Conservation (phyloP, 2,113 vertebrate species). For the Passer montanus region DNA sequence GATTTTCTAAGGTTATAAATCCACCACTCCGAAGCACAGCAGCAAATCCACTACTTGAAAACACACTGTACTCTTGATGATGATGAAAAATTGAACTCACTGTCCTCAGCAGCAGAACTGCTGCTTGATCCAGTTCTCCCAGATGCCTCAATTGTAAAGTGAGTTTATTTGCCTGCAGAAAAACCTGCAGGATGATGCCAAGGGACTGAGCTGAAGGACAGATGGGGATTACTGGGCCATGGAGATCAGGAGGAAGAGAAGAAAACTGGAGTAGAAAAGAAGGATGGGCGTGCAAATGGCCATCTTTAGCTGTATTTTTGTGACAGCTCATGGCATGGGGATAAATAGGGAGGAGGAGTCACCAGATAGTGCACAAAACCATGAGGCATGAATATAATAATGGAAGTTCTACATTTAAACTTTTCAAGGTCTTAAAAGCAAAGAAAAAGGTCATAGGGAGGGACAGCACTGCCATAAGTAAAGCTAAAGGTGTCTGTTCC, state of each 20-base stretch:
- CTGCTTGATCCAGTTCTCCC: neutral
- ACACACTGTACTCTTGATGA: constrained; percentile 24
- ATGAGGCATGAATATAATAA: neutral
- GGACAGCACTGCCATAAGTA: neutral
- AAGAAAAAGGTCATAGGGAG: neutral
- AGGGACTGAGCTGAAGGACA: neutral
- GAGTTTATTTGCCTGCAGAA: constrained; percentile 14
- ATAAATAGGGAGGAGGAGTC: neutral
- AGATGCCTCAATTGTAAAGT: neutral
- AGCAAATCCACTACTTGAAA: constrained; percentile 50
- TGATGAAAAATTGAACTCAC: constrained; percentile 31
- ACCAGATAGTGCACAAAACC: neutral
- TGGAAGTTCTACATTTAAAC: neutral
- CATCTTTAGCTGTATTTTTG: neutral
- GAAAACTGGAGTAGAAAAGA: neutral
- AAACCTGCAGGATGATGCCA: neutral
- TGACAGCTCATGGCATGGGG: neutral
- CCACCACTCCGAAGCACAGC: neutral
- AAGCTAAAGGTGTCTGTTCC: neutral
- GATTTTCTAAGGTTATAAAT: constrained; percentile 56
- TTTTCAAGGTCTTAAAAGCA: neutral
- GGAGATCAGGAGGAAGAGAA: neutral
- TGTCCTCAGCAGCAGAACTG: neutral
- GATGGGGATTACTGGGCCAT: neutral
- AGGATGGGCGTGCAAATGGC: neutral